Conservation (phyloP, 2,797 vertebrate genomes). For the Taeniopygia guttata region DNA sequence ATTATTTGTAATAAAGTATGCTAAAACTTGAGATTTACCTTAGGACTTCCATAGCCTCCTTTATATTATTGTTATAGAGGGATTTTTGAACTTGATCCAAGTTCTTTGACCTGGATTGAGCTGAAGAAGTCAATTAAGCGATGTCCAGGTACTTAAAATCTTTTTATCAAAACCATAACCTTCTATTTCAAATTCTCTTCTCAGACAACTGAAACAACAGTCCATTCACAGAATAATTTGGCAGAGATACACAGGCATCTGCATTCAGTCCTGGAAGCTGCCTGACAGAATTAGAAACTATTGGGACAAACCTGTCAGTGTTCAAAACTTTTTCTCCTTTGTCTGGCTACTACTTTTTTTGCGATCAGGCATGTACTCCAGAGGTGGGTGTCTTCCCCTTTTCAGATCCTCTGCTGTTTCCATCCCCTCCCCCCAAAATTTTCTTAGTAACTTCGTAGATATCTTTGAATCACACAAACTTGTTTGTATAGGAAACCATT, state of each 20-base stretch:
- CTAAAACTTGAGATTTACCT: not conserved
- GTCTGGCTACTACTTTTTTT: not conserved
- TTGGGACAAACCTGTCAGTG: not conserved
- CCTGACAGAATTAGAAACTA: not conserved
- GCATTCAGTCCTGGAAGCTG: not conserved
- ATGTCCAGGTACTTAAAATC: not conserved
- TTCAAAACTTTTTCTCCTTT: not conserved
- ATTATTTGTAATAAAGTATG: not conserved
- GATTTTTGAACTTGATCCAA: not conserved
- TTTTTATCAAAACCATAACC: not conserved
- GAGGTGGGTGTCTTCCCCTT: not conserved
- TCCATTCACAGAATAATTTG: not conserved
- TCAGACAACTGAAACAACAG: not conserved
- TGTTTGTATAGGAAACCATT: not conserved
- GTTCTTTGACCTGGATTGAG: not conserved
- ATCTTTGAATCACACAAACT: not conserved
- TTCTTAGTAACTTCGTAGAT: not conserved
- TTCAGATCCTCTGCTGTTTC: not conserved
- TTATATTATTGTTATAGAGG: not conserved
- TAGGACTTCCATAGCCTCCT: not conserved
- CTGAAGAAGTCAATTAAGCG: not conserved
- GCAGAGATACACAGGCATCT: not conserved
- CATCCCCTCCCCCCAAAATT: fast-evolving
- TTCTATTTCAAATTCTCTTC: not conserved
- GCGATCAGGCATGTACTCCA: not conserved